Percentiles rank a stretch among this genome's conserved stretches.
Conservation (phyloP, 1,140 invertebrate species). For the Elymnias hypermnestra region DNA sequence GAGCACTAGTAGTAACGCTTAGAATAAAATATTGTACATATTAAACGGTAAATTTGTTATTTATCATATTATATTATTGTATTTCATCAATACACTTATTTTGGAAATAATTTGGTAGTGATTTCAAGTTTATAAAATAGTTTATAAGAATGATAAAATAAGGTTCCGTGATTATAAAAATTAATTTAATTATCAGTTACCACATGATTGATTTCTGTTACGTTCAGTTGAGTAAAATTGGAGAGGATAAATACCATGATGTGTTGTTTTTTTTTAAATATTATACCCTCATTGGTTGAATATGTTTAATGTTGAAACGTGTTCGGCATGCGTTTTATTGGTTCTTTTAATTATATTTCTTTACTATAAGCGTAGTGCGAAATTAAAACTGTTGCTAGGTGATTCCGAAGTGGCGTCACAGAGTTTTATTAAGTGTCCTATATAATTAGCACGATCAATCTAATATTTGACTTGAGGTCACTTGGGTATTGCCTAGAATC, state of each 20-base stretch:
- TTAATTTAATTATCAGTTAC: slow-evolving; percentile 68
- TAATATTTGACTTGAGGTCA: slow-evolving; percentile 11
- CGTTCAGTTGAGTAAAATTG: slow-evolving; percentile 65
- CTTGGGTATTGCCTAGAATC: slow-evolving; percentile 27
- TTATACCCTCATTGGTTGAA: slow-evolving; percentile 41
- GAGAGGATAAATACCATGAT: slow-evolving; percentile 55
- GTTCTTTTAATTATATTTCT: slow-evolving; percentile 36
- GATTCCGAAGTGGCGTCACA: slow-evolving; percentile 25
- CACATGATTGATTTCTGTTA: slow-evolving; percentile 64
- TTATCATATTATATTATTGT: slow-evolving; percentile 69
- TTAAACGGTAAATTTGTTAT: slow-evolving; percentile 67
- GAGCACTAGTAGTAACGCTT: slow-evolving; percentile 53
- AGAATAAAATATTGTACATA: slow-evolving; percentile 64
- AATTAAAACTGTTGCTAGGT: slow-evolving; percentile 44
- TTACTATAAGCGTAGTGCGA: slow-evolving; percentile 62
- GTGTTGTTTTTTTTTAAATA: slow-evolving; percentile 62
- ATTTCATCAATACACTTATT: slow-evolving; percentile 62
- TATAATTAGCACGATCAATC: background rate
- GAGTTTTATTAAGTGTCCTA: background rate
- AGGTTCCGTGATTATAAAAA: slow-evolving; percentile 60
- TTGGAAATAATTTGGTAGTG: slow-evolving; percentile 63
- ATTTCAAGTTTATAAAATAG: slow-evolving; percentile 64
- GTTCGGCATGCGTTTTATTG: slow-evolving; percentile 34
- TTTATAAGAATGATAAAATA: slow-evolving; percentile 43
- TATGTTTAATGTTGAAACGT: slow-evolving; percentile 17